Conservation (phyloP, 2,113 vertebrate species). For the Gallinago paraguaiae region DNA sequence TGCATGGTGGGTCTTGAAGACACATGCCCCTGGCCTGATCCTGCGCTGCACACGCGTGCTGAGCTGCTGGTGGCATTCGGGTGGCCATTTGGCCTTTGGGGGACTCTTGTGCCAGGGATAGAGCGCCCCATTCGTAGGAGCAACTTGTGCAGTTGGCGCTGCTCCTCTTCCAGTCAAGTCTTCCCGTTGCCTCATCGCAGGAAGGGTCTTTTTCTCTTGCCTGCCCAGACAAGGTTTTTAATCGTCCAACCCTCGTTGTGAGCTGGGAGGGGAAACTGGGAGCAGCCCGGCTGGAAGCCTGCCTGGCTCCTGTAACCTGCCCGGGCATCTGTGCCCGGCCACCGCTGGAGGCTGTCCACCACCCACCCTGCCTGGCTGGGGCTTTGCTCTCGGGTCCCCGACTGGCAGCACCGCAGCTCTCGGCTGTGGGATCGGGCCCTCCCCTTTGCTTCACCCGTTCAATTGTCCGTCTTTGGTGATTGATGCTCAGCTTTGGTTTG, state of each 20-base stretch:
- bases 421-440: not conserved
- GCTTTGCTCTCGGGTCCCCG: too few relatives aligned
- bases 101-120: fast-evolving
- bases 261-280: conserved; percentile 10
- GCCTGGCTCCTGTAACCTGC: not conserved
- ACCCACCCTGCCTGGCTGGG: not conserved
- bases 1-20: fast-evolving
- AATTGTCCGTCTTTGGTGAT: not conserved
- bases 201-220: conserved; percentile 4
- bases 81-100: not conserved
- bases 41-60: not conserved
- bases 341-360: fast-evolving
- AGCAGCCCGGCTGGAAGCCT: conserved; percentile 12
- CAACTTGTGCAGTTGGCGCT: not conserved
- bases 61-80: not conserved
- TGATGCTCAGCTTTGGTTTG: conserved; percentile 64
- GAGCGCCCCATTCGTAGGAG: not conserved
- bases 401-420: not conserved
- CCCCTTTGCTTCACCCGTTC: not conserved
- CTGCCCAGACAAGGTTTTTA: conserved; percentile 19
- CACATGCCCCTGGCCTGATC: fast-evolving
- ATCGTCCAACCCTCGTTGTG: not conserved
- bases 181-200: not conserved
- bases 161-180: not conserved
- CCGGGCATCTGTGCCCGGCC: fast-evolving